Percentiles rank a stretch among this genome's conserved stretches.
Conservation (phyloP, 2,888 invertebrate species). For the Zele albiditarsus region DNA sequence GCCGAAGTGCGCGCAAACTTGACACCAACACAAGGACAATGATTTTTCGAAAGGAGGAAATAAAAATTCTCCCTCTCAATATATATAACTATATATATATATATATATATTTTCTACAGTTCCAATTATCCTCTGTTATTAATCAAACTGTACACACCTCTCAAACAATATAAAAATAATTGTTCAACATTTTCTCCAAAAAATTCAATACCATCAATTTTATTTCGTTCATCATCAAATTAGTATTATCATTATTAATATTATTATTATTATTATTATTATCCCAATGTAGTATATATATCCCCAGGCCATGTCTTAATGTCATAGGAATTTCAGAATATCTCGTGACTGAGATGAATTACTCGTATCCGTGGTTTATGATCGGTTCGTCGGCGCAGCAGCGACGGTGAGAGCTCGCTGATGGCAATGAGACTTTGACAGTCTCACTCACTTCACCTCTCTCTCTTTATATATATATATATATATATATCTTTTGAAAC, state of each 20-base stretch:
- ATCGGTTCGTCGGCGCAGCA: slow-evolving; percentile 42
- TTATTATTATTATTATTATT: not conserved
- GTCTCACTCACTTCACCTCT: not conserved
- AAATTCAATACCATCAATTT: too few species aligned
- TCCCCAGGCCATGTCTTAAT: slow-evolving; percentile 42
- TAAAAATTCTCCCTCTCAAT: slow-evolving; percentile 59
- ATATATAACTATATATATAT: too few species aligned
- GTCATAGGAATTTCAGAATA: slow-evolving; percentile 53
- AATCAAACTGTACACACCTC: too few species aligned
- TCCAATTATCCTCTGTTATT: too few species aligned
- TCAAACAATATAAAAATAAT: too few species aligned
- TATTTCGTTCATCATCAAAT: not conserved
- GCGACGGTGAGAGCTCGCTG: slow-evolving; percentile 5
- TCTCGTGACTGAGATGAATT: slow-evolving; percentile 67
- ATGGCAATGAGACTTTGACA: slow-evolving; percentile 28
- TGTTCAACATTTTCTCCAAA: not conserved
- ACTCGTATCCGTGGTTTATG: slow-evolving; percentile 58
- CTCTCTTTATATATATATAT: not conserved
- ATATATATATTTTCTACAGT: too few species aligned
- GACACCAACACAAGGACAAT: slow-evolving; percentile 72
- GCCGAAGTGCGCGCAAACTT: slow-evolving; percentile 66
- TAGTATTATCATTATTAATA: not conserved
- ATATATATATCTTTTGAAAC: not conserved
- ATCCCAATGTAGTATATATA: not conserved
- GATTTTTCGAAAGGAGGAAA: slow-evolving; percentile 72